Percentiles rank a stretch among this genome's conserved stretches.
phyloP scores from a whole-genome alignment of 2,888 invertebrate genomes.

The Eilema sororculum region DNA sequence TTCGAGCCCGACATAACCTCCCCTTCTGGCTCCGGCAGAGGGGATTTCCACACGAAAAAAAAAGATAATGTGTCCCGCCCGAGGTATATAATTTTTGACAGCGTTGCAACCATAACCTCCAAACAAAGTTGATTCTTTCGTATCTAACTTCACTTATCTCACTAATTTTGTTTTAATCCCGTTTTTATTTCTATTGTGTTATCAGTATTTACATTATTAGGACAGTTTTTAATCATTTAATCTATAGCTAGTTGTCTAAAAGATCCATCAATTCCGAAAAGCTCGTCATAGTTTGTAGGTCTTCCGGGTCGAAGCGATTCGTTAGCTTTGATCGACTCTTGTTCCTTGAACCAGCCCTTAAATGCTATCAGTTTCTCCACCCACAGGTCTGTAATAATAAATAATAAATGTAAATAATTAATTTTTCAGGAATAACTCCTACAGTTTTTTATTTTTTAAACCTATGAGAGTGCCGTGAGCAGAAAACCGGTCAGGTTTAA shows the following conservation, averaged over 20 bases:
- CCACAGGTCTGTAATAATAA: slow-evolving; percentile 89
- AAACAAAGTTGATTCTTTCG: neutral
- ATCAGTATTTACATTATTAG: neutral
- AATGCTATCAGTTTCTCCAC: slow-evolving; percentile 91
- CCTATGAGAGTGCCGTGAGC: too few species aligned
- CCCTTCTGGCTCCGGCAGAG: too few species aligned
- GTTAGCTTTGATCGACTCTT: slow-evolving; percentile 91
- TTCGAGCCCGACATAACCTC: too few species aligned
- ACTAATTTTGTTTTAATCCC: neutral
- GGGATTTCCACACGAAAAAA: too few species aligned
- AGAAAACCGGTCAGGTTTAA: too few species aligned
- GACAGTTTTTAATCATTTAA: slow-evolving; percentile 50
- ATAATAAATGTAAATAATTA: neutral
- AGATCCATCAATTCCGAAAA: slow-evolving; percentile 95
- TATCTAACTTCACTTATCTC: neutral
- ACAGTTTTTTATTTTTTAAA: too few species aligned
- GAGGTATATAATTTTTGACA: neutral
- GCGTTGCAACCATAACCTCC: neutral
- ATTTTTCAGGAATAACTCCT: too few species aligned
- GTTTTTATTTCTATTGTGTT: neutral
- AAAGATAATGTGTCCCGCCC: too few species aligned
- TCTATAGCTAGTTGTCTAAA: slow-evolving; percentile 94
- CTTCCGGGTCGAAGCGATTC: slow-evolving; percentile 93
- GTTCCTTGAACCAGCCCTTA: slow-evolving; percentile 92
- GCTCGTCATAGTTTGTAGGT: slow-evolving; percentile 93